These are phyloP conservation scores for Serinus canaria DNA, from an alignment of 2,113 vertebrate species.

Conservation along the genomic window DNA sequence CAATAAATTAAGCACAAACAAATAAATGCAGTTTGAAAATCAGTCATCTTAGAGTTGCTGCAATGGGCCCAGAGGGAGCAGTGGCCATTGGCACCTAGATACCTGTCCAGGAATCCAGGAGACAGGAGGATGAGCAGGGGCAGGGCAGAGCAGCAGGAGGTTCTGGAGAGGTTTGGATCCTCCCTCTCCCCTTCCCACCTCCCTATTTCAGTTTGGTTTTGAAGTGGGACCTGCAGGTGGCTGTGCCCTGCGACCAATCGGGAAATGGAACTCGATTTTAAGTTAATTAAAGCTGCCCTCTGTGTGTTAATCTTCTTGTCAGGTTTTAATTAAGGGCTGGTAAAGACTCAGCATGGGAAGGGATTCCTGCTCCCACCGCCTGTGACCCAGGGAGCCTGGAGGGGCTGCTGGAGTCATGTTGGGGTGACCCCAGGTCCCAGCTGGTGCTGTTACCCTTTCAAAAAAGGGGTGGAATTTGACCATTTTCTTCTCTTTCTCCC, in stretches of 20 bases:
- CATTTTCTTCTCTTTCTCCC: not conserved
- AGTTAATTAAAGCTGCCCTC: conserved; percentile 77
- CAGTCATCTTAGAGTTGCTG: not conserved
- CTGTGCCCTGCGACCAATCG: conserved; percentile 37
- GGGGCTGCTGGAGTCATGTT: not conserved
- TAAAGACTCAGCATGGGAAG: conserved; percentile 55
- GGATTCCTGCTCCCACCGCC: not conserved
- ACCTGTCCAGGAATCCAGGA: rapidly evolving
- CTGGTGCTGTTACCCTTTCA: too few relatives aligned
- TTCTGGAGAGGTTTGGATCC: not conserved
- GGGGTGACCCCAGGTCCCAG: not conserved
- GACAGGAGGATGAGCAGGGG: rapidly evolving
- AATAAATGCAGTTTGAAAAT: not conserved
- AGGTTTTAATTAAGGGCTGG: conserved; percentile 77
- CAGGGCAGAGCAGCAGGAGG: not conserved
- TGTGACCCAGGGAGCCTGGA: not conserved
- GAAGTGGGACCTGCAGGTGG: conserved; percentile 44
- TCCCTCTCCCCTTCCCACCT: not conserved
- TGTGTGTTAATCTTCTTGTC: conserved; percentile 76
- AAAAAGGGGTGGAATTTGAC: not conserved
- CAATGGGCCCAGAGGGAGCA: not conserved
- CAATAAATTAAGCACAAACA: not conserved
- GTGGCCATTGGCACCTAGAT: not conserved
- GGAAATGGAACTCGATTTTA: conserved; percentile 67
- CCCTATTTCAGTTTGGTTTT: not conserved